These are phyloP conservation scores for Cyanoliseus patagonus DNA, from an alignment of 2,113 vertebrate species.

Conservation along the genomic window DNA sequence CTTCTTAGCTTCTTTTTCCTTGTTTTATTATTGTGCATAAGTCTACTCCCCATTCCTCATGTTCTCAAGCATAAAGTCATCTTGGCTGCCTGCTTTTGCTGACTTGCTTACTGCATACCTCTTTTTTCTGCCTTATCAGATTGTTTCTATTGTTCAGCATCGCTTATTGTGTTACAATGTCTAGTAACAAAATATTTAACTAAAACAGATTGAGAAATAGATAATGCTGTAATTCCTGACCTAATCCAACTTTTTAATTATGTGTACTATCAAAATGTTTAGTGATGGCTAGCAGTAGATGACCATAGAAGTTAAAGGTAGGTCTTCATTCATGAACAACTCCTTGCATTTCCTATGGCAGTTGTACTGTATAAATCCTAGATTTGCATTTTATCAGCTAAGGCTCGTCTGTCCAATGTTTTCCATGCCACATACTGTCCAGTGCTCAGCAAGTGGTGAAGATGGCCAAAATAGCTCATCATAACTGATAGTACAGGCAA, in stretches of 20 bases:
- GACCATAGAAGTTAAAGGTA: background rate
- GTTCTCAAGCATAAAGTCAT: background rate
- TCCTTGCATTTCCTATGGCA: background rate
- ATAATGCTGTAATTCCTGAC: background rate
- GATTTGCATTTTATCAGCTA: background rate
- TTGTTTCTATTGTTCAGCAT: background rate
- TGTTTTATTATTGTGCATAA: background rate
- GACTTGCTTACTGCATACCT: background rate
- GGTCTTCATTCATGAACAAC: background rate
- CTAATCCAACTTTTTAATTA: background rate
- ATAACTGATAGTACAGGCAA: background rate
- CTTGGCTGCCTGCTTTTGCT: background rate
- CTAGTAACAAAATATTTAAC: background rate
- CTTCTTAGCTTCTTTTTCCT: background rate
- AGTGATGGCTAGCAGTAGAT: background rate
- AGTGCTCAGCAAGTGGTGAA: background rate
- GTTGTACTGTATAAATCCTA: background rate
- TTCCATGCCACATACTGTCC: background rate
- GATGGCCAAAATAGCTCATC: background rate
- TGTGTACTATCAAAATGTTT: background rate
- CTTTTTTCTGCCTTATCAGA: background rate
- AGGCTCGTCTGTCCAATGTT: background rate
- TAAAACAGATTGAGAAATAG: background rate
- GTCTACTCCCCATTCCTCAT: background rate
- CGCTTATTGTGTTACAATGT: fast-evolving